phyloP scores from a whole-genome alignment of 2,888 invertebrate genomes.

The Sarcophaga subvicina region DNA sequence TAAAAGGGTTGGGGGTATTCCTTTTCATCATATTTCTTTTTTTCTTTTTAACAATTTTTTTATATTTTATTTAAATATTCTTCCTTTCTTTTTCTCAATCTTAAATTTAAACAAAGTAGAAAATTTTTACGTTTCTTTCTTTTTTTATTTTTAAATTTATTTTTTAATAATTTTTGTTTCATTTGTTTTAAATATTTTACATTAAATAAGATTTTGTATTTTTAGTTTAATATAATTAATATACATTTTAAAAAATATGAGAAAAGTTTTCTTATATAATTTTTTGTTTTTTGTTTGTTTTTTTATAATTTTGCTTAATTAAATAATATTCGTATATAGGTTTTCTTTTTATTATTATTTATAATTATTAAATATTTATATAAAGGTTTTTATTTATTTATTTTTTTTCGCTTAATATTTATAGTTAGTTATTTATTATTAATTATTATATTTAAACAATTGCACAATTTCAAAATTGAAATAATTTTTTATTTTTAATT shows the following conservation, averaged over 20 bases:
- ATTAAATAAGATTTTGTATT: constrained; percentile 34
- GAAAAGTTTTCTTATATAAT: constrained; percentile 29
- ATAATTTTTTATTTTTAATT: constrained; percentile 48
- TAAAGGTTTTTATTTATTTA: constrained; percentile 36
- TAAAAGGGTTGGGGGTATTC: neutral
- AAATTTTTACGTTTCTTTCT: constrained; percentile 28
- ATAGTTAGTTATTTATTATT: constrained; percentile 56
- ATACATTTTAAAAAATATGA: constrained; percentile 49
- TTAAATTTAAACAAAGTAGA: constrained; percentile 53
- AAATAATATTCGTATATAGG: constrained; percentile 64
- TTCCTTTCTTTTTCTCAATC: constrained; percentile 3
- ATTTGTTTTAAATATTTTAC: constrained; percentile 51
- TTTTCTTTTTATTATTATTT: constrained; percentile 38
- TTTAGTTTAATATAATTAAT: constrained; percentile 38
- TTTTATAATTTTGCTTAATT: constrained; percentile 49
- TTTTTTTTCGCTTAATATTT: constrained; percentile 50
- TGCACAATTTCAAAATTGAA: constrained; percentile 68
- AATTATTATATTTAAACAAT: constrained; percentile 62
- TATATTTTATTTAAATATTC: constrained; percentile 9
- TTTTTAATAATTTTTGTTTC: neutral
- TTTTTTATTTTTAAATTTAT: constrained; percentile 28
- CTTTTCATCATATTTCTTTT: constrained; percentile 1
- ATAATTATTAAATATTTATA: constrained; percentile 40
- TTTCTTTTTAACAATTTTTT: constrained; percentile 50
- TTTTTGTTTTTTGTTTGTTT: constrained; percentile 15